Evolutionary conservation across 2,888 invertebrate species (phyloP).

Genomic region (Pyralis farinalis): DNA sequence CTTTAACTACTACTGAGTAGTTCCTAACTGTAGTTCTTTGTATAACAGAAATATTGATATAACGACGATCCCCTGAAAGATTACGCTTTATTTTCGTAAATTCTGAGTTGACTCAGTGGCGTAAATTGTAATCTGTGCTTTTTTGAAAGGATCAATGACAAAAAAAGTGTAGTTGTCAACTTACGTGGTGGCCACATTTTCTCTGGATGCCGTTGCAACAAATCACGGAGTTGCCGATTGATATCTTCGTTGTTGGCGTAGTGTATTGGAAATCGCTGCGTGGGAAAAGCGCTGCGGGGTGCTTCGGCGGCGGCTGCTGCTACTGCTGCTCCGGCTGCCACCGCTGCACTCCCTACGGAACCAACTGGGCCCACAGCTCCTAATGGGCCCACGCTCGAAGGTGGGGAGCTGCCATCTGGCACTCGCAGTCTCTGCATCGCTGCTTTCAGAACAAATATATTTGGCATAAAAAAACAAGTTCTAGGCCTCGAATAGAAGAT

Average conservation of each 20-base stretch:
- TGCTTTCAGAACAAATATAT: constrained; percentile 37
- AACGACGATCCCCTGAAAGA: too few relatives aligned
- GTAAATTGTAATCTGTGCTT: too few relatives aligned
- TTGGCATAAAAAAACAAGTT: too few relatives aligned
- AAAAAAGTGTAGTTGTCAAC: constrained; percentile 29
- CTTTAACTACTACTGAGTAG: too few relatives aligned
- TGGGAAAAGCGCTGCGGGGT: constrained; percentile 62
- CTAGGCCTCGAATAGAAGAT: too few relatives aligned
- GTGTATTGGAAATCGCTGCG: constrained; percentile 70
- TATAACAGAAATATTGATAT: too few relatives aligned
- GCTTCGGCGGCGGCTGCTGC: constrained; percentile 38
- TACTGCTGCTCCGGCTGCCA: constrained; percentile 35
- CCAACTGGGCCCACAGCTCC: constrained; percentile 9
- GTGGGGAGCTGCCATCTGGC: constrained; percentile 44
- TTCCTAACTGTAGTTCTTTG: too few relatives aligned
- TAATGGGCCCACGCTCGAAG: constrained; percentile 27
- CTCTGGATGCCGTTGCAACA: constrained; percentile 88
- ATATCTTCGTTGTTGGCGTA: constrained; percentile 74
- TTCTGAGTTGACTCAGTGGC: too few relatives aligned
- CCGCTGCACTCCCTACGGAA: not conserved
- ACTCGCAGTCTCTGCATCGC: constrained; percentile 71
- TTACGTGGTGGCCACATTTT: constrained; percentile 81
- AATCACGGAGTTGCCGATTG: constrained; percentile 89
- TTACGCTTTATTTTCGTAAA: too few relatives aligned
- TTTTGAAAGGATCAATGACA: constrained; percentile 5